A percentile compares a stretch with the other conserved stretches of the same genome.
Evolutionary conservation across 2,113 vertebrate genomes (phyloP).

Genomic region (Mus musculus): DNA sequence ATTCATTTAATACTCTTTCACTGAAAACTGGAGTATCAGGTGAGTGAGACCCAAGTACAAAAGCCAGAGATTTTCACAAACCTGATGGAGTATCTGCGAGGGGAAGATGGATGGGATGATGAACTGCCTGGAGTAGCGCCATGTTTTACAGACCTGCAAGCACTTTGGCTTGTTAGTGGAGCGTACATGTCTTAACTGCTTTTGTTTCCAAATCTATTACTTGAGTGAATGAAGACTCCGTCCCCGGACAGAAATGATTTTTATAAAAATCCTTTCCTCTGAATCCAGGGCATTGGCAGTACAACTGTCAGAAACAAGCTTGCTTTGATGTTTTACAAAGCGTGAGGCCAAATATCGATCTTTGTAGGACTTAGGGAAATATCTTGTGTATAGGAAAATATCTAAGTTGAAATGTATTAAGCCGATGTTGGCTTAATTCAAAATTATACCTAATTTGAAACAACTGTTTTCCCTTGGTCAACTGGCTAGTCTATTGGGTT

Average conservation of each 20-base stretch:
- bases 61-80: constrained; percentile 56
- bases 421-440: constrained; percentile 62
- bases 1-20: constrained; percentile 9
- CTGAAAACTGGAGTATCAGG: constrained; percentile 3
- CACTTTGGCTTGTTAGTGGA: not conserved
- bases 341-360: not conserved
- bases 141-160: not conserved
- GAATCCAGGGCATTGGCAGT: not conserved
- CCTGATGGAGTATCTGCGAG: not conserved
- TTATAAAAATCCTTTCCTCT: constrained; percentile 1
- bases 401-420: constrained; percentile 58
- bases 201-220: constrained; percentile 48
- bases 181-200: not conserved
- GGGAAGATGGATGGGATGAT: not conserved
- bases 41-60: not conserved
- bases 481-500: constrained; percentile 42
- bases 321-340: constrained; percentile 37
- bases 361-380: constrained; percentile 34
- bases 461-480: constrained; percentile 66
- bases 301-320: constrained; percentile 35
- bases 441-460: constrained; percentile 74
- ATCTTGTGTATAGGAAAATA: constrained; percentile 14
- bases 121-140: not conserved
- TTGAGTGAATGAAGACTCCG: constrained; percentile 13
- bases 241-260: not conserved